Base-by-base conservation (phyloP, 2,113 vertebrate genomes). In the Chaetura pelagica region DNA sequence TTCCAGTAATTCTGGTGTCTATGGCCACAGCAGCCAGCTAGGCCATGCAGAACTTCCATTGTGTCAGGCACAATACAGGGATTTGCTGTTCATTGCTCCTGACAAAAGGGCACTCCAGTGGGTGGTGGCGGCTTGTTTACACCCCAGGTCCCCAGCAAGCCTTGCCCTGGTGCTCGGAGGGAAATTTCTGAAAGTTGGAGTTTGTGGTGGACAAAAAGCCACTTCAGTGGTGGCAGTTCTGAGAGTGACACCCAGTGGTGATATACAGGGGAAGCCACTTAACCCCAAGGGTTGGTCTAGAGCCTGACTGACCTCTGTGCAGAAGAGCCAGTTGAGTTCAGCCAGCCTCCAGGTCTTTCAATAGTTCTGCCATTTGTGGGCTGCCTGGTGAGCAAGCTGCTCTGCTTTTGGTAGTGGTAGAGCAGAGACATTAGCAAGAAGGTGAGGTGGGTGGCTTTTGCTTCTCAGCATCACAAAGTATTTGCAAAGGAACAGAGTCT, bases 61-160 rank as follows among this genome's bases (percentile, higher is more conserved):
- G 79, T 96, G 64, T 21, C 67, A 82, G 75, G 46, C 86, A 73
- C 82, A 96, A 91, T 87, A 10, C 18, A 29, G 78, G 91, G 91
- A 97, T 96, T 96, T 97, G 92, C 87, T 91, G 26, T 58, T 91
- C 67, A 75, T 52, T 85, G 77, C 77, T 90, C n/a, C 72, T 46
- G 40, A 91, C 92, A 96, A 92, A 93, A 71, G 88, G 38, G 7
- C 63, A 12, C 49, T 77, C 52, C 38, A 46, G 63, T 0, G 16
- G 40, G 52, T 46, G 44, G 9, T 23, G 7, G 14, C 52, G 59
- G 38, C 44, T 89, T 90, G 59, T 90, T 93, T 75, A 62, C 10
- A 40, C 7, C 23, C 67, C 87, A 32, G 26, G 10, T 54, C 26
- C 20, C 38, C 51, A 27, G 59, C 30, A 40, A 79, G 34, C 64